Conservation (phyloP, 2,797 vertebrate species). For the Leuciscus waleckii region DNA sequence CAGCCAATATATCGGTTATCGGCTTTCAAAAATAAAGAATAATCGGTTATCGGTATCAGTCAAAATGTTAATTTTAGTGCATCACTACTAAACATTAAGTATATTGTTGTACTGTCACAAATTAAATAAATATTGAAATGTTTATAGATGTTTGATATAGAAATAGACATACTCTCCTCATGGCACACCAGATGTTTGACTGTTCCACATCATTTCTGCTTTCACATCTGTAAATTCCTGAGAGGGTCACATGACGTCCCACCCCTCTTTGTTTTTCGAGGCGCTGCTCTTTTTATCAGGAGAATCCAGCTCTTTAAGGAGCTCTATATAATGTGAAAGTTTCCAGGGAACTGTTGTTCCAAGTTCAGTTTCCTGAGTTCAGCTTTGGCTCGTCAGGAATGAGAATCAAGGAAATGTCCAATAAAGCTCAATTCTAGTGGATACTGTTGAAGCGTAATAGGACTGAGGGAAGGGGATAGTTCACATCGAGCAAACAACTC, state of each 20-base stretch:
- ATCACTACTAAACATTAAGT: too few relatives aligned
- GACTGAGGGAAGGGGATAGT: neutral
- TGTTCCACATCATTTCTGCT: slow-evolving; percentile 72
- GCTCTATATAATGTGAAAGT: slow-evolving; percentile 52
- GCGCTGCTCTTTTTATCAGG: slow-evolving; percentile 59
- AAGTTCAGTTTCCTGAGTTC: slow-evolving; percentile 65
- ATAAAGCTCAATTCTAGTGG: slow-evolving; percentile 57
- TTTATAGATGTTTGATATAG: neutral
- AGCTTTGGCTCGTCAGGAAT: slow-evolving; percentile 44
- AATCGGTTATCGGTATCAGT: too few relatives aligned
- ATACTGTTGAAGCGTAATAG: slow-evolving; percentile 7
- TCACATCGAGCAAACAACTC: slow-evolving; percentile 7
- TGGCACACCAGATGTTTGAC: slow-evolving; percentile 75
- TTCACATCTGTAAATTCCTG: slow-evolving; percentile 69
- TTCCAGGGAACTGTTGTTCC: slow-evolving; percentile 67
- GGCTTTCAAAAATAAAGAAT: too few relatives aligned
- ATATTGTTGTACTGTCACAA: neutral
- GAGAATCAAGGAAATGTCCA: slow-evolving; percentile 67
- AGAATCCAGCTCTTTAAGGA: slow-evolving; percentile 4
- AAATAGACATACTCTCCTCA: too few relatives aligned
- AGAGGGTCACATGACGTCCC: slow-evolving; percentile 63
- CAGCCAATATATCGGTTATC: too few relatives aligned
- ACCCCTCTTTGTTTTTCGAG: slow-evolving; percentile 60
- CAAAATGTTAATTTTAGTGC: too few relatives aligned
- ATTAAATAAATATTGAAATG: neutral